phyloP scores from a whole-genome alignment of 2,113 vertebrate species.

The Bungarus multicinctus region DNA sequence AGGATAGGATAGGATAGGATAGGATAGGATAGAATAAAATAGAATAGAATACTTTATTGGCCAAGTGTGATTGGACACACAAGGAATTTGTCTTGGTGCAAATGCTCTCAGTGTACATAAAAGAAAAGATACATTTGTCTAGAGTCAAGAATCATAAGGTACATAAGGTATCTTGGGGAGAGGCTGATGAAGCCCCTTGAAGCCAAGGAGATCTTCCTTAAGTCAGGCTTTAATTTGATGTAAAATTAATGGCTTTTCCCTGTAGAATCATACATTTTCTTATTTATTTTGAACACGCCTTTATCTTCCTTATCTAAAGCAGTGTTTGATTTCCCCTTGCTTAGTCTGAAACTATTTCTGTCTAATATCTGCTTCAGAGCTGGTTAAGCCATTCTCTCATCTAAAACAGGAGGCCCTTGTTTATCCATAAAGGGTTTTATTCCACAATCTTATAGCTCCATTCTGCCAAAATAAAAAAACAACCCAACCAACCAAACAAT shows the following conservation, averaged over 20 bases:
- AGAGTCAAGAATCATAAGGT: no score
- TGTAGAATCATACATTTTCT: background rate
- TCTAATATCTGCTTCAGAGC: background rate
- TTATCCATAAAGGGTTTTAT: background rate
- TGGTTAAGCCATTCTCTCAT: background rate
- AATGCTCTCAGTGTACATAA: no score
- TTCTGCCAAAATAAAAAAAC: background rate
- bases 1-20: no score
- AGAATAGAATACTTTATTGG: no score
- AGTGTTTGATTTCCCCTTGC: background rate
- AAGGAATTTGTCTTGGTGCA: no score
- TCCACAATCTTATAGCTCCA: background rate
- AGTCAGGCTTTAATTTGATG: background rate
- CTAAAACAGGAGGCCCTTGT: background rate
- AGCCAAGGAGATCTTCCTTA: background rate
- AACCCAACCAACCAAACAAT: background rate
- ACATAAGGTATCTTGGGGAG: no score
- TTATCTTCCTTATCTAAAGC: background rate
- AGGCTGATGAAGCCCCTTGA: no score
- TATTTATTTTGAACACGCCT: background rate
- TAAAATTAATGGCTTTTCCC: background rate
- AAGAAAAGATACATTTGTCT: no score
- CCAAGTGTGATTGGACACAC: no score
- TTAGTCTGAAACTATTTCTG: background rate
- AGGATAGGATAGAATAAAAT: no score